Percentiles rank a stretch among this genome's conserved stretches.
These are phyloP conservation scores for Eupithecia inturbata DNA, from an alignment of 2,888 invertebrate species.

Conservation along the genomic window DNA sequence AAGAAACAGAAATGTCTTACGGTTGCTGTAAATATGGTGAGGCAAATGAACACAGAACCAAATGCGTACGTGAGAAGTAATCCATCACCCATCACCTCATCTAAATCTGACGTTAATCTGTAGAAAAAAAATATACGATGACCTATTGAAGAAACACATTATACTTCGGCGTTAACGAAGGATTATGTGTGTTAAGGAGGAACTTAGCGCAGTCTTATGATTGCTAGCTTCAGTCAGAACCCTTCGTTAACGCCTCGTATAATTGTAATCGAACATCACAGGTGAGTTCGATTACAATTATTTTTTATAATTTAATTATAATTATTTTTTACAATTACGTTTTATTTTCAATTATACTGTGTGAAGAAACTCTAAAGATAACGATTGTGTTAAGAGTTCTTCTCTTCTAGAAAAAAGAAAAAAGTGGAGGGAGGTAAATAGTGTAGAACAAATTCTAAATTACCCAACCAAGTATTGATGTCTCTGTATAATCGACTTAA, in stretches of 20 bases:
- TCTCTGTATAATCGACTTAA: constrained; percentile 62
- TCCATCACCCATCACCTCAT: constrained; percentile 63
- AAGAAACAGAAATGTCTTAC: constrained; percentile 49
- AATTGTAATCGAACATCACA: too few species aligned
- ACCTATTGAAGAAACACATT: background rate
- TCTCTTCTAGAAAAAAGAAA: background rate
- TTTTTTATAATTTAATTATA: too few species aligned
- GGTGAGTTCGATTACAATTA: too few species aligned
- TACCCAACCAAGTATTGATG: constrained; percentile 64
- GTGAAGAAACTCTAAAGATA: background rate
- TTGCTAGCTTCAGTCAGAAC: too few species aligned
- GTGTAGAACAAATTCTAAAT: background rate
- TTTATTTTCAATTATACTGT: background rate
- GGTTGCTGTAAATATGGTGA: constrained; percentile 72
- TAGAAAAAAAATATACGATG: constrained; percentile 44
- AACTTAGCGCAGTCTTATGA: too few species aligned
- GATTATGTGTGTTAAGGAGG: too few species aligned
- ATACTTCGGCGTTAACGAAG: too few species aligned
- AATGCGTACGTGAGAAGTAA: constrained; percentile 69
- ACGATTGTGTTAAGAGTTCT: background rate
- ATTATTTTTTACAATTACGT: too few species aligned
- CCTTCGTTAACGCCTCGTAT: too few species aligned
- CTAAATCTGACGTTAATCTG: constrained; percentile 64
- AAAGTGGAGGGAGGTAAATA: background rate
- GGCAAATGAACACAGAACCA: constrained; percentile 72